Evolutionary conservation across 2,888 invertebrate species (phyloP).

Genomic region (Pandemis corylana): DNA sequence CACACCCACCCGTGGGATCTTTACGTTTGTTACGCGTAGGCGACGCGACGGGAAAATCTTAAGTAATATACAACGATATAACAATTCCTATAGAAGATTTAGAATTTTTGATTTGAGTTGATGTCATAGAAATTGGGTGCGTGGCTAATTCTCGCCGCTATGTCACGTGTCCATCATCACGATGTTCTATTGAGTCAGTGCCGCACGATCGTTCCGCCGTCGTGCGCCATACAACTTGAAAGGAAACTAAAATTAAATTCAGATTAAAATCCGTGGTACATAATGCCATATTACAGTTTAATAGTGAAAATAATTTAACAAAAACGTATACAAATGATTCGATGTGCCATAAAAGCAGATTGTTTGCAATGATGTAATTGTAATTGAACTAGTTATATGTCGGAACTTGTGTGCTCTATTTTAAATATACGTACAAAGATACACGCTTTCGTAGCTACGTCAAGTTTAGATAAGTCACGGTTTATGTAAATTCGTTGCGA

Average conservation of each 20-base stretch:
- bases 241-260: conserved; percentile 56
- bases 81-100: conserved; percentile 24
- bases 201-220: conserved; percentile 57
- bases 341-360: neutral
- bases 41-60: conserved; percentile 1
- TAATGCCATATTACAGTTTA: conserved; percentile 48
- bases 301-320: conserved; percentile 8
- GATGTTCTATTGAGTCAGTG: conserved; percentile 59
- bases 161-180: conserved; percentile 62
- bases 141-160: conserved; percentile 45
- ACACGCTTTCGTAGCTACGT: conserved; percentile 11
- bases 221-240: conserved; percentile 57
- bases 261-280: conserved; percentile 53
- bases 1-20: conserved; percentile 7
- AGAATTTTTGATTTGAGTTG: conserved; percentile 10
- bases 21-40: neutral
- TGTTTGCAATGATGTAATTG: neutral
- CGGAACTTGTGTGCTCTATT: neutral
- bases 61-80: neutral
- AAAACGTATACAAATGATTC: conserved; percentile 28
- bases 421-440: neutral
- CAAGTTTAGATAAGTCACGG: conserved; percentile 26
- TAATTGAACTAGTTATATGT: neutral
- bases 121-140: conserved; percentile 38
- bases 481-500: conserved; percentile 24